These are phyloP conservation scores for Tetrapedia diversipes DNA, from an alignment of 2,888 invertebrate genomes.

Conservation along the genomic window DNA sequence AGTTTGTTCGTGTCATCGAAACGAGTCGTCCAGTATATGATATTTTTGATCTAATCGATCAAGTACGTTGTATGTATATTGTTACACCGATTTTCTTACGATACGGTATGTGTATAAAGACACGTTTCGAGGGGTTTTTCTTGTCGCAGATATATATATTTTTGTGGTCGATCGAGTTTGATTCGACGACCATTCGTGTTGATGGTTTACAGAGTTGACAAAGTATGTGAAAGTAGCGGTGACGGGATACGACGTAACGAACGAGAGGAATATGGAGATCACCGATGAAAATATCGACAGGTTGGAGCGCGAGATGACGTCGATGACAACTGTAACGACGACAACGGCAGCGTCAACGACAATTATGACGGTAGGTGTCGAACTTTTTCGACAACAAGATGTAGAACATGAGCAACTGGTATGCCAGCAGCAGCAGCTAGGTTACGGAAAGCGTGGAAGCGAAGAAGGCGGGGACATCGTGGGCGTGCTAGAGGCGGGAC, in stretches of 20 bases:
- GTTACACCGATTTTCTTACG: not conserved
- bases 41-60: constrained; percentile 45
- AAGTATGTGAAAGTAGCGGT: too few relatives aligned
- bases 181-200: not conserved
- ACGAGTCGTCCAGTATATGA: constrained; percentile 4
- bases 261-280: too few relatives aligned
- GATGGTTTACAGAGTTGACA: too few relatives aligned
- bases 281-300: too few relatives aligned
- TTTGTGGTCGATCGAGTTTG: too few relatives aligned
- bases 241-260: too few relatives aligned
- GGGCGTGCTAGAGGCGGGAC: constrained; percentile 82
- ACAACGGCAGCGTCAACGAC: not conserved
- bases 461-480: constrained; percentile 78
- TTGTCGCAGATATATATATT: too few relatives aligned
- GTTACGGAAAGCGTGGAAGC: constrained; percentile 63
- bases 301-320: not conserved
- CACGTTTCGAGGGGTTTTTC: too few relatives aligned
- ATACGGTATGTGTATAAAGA: too few relatives aligned
- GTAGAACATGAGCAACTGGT: constrained; percentile 27
- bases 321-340: not conserved
- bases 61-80: too few relatives aligned
- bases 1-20: constrained; percentile 67
- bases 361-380: too few relatives aligned
- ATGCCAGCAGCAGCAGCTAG: constrained; percentile 66
- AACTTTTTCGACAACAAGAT: constrained; percentile 28